Percentiles rank a stretch among this genome's conserved stretches.
Conservation (phyloP, 2,113 vertebrate species). For the Peromyscus maniculatus region DNA sequence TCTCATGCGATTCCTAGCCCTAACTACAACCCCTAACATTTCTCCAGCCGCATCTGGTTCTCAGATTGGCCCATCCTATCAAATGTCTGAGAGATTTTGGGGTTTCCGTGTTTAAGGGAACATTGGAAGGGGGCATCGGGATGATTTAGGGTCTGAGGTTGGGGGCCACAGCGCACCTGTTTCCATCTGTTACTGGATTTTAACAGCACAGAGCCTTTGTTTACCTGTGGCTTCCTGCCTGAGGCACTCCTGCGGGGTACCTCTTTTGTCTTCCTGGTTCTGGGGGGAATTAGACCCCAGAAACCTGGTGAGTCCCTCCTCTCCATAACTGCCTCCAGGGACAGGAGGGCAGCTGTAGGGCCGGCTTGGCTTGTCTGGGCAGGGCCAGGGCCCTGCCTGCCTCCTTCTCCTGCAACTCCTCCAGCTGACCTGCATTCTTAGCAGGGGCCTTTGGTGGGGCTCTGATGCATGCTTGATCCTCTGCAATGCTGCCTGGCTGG, state of each 20-base stretch:
- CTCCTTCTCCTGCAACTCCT: conserved; percentile 66
- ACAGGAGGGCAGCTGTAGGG: conserved; percentile 72
- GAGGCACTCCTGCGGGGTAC: background rate
- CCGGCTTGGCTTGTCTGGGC: conserved; percentile 82
- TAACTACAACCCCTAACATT: background rate
- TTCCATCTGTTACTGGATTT: background rate
- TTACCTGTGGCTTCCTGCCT: background rate
- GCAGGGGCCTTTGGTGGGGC: conserved; percentile 79
- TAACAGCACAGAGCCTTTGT: background rate
- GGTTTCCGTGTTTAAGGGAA: background rate
- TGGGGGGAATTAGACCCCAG: conserved; percentile 52
- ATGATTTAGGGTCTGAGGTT: background rate
- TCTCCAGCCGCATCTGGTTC: background rate
- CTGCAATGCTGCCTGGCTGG: conserved; percentile 58
- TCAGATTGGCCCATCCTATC: background rate
- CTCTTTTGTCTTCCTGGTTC: conserved; percentile 54
- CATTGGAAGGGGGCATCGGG: background rate
- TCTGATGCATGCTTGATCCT: conserved; percentile 17
- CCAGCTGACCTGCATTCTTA: conserved; percentile 82
- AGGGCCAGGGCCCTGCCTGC: conserved; percentile 72
- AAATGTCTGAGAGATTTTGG: background rate
- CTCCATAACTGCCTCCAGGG: conserved; percentile 40
- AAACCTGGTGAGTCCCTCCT: background rate
- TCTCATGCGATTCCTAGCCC: background rate
- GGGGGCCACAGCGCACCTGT: background rate